Evolutionary conservation across 2,113 vertebrate species (phyloP).

Genomic region (Rhinoderma darwinii): DNA sequence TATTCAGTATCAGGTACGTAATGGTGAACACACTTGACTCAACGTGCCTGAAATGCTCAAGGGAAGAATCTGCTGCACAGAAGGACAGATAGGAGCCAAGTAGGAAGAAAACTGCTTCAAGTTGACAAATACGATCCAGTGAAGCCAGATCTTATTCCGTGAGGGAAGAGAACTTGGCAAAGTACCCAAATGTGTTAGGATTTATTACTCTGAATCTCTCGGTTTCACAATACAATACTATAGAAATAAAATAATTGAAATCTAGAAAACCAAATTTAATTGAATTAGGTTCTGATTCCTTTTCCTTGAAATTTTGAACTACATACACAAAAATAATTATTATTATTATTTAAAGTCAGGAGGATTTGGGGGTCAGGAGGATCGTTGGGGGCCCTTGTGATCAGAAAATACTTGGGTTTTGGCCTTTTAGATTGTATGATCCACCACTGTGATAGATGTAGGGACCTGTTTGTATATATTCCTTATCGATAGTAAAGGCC

Average conservation of each 20-base stretch:
- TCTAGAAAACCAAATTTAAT: neutral
- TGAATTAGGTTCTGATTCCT: neutral
- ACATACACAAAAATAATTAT: too few relatives aligned
- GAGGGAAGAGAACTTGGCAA: neutral
- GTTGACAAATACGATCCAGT: neutral
- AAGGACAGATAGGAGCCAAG: slow-evolving; percentile 10
- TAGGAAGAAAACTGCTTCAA: neutral
- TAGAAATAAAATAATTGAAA: neutral
- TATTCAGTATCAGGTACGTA: neutral
- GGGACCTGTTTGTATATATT: too few relatives aligned
- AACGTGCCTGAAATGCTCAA: slow-evolving; percentile 17
- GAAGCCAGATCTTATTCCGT: slow-evolving; percentile 8
- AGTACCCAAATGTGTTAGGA: neutral
- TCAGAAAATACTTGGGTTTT: too few relatives aligned
- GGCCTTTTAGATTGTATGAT: too few relatives aligned
- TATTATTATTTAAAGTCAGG: too few relatives aligned
- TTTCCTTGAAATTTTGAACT: too few relatives aligned
- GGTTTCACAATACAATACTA: neutral
- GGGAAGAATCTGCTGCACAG: neutral
- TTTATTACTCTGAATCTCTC: neutral
- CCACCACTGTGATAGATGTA: too few relatives aligned
- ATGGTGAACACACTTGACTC: neutral
- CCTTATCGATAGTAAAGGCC: too few relatives aligned
- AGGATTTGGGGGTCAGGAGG: too few relatives aligned
- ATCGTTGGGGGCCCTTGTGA: too few relatives aligned